These are phyloP conservation scores for Athrips mouffetella DNA, from an alignment of 2,888 invertebrate genomes.

Conservation along the genomic window DNA sequence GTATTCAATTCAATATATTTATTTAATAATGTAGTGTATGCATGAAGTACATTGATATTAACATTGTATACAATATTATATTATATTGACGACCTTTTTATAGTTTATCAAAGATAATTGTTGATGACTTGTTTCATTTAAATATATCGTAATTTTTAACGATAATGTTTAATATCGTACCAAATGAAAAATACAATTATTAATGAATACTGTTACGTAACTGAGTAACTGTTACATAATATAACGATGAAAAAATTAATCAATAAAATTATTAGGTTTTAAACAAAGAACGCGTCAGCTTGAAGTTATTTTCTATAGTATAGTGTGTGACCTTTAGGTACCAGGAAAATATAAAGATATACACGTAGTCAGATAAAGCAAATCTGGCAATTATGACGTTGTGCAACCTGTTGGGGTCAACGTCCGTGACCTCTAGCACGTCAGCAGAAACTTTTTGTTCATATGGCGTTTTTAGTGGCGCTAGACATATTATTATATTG, in stretches of 20 bases:
- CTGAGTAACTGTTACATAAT: too few species aligned
- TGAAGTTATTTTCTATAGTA: background rate
- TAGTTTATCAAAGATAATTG: background rate
- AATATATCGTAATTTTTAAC: background rate
- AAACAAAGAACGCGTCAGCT: too few species aligned
- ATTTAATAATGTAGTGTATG: too few species aligned
- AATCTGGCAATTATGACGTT: background rate
- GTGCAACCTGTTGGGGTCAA: background rate
- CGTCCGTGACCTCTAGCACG: conserved; percentile 8
- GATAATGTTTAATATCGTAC: too few species aligned
- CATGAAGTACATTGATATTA: too few species aligned
- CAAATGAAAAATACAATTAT: too few species aligned
- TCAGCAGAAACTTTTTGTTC: background rate
- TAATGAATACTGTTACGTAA: too few species aligned
- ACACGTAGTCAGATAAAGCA: background rate
- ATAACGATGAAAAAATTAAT: too few species aligned
- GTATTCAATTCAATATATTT: background rate
- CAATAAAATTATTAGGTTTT: too few species aligned
- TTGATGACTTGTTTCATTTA: background rate
- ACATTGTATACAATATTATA: too few species aligned
- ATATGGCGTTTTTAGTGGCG: background rate
- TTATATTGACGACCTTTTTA: background rate
- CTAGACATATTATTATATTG: background rate
- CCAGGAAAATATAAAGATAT: conserved; percentile 4
- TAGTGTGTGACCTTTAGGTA: background rate